These are phyloP conservation scores for Caenorhabditis sulstoni DNA, from an alignment of 2,888 invertebrate species.

Conservation along the genomic window DNA sequence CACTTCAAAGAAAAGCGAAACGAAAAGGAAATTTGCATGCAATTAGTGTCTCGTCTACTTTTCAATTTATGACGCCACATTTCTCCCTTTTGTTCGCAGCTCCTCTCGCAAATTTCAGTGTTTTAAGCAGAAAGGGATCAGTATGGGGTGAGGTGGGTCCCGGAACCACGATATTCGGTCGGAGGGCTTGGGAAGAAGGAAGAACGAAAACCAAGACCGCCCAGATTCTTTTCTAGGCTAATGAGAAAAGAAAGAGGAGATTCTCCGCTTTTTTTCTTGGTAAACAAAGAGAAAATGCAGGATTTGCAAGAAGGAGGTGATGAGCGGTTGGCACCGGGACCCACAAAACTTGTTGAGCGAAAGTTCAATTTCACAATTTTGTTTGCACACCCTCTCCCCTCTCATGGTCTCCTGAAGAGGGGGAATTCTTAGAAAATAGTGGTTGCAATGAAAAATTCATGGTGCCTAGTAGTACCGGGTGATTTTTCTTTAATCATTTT, in stretches of 20 bases:
- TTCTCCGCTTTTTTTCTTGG: conserved; percentile 1
- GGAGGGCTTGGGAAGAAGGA: too few relatives aligned
- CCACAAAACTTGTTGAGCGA: neutral
- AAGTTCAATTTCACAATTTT: neutral
- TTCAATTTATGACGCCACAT: neutral
- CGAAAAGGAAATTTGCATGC: conserved; percentile 40
- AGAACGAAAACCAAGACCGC: neutral
- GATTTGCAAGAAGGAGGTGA: neutral
- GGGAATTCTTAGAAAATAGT: too few relatives aligned
- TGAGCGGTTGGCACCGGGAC: neutral
- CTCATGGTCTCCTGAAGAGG: too few relatives aligned
- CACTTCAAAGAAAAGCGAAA: conserved; percentile 20
- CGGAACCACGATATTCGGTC: too few relatives aligned
- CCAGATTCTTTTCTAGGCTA: conserved; percentile 8
- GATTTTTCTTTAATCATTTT: too few relatives aligned
- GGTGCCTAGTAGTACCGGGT: too few relatives aligned
- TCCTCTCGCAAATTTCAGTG: too few relatives aligned
- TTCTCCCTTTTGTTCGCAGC: too few relatives aligned
- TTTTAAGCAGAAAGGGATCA: too few relatives aligned
- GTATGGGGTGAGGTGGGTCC: too few relatives aligned
- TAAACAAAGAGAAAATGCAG: conserved; percentile 24
- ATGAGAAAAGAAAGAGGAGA: conserved; percentile 26
- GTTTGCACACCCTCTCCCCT: neutral
- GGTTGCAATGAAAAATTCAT: too few relatives aligned
- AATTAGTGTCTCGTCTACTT: conserved; percentile 24